Evolutionary conservation across 2,888 invertebrate species (phyloP), one percentile per base, ranked within the genome.

Genomic region (Rotaria sp.): DNA sequence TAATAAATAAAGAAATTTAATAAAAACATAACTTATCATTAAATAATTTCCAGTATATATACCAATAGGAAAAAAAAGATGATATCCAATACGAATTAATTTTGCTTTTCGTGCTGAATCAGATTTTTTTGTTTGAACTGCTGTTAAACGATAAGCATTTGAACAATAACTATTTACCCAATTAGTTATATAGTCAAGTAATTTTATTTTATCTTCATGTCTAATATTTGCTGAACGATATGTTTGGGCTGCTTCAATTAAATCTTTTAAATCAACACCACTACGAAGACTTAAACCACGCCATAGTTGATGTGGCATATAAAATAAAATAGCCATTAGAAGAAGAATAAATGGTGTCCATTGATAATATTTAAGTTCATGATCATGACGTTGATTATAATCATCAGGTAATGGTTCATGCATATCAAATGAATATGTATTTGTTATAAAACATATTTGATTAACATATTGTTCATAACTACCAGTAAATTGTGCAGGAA

Each of bases 261-360:
- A 50, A 80, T 86, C 86, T n/a, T 75, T 52, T 35, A 86, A 50
- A 57, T 86, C 86, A 35, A 86, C 45, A n/a, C 86, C 86, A 48
- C 85, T 85, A 21, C 86, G 74, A 2, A 75, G 48, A n/a, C 85
- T 85, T 21, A 86, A 75, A 41, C 85, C 80, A 75, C 86, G 86
- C 86, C 86, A 86, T 26, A 86, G 26, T 75, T 85, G n/a, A 57
- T 85, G 85, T n/a, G 86, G 86, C 85, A 86, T 85, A 75, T 86
- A 86, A 21, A 86, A 85, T 75, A 86, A 48, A 18, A 86, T 55
- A 21, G 86, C 86, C 84, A 85, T 85, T 41, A 86, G 45, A 21
- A 86, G 30, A 38, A 86, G 57, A 15, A 86, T 86, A 59, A 86
- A 86, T 85, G 86, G 86, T 59, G 85, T 86, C 86, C 86, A 86